Evolutionary conservation across 2,113 vertebrate genomes (phyloP).

Genomic region (Atrichornis clamosus): DNA sequence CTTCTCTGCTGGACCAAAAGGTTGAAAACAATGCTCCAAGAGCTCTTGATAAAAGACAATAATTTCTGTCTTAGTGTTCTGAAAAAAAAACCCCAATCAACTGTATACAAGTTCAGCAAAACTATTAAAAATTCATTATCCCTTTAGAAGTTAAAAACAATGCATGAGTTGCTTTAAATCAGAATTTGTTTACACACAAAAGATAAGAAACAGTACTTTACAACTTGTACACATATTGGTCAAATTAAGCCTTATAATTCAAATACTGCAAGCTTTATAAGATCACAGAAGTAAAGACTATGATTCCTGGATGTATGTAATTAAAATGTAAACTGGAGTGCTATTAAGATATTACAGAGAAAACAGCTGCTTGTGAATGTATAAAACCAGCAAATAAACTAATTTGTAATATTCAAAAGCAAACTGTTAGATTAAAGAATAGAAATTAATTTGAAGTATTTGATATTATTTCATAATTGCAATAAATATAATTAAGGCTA

Average conservation of each 20-base stretch:
- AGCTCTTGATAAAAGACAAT: background rate
- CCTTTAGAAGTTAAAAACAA: constrained; percentile 10
- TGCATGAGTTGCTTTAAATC: background rate
- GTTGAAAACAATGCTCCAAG: background rate
- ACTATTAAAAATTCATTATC: background rate
- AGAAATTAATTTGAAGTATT: background rate
- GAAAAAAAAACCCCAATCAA: background rate
- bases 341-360: background rate
- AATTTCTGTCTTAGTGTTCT: background rate
- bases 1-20: constrained; percentile 8
- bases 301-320: background rate
- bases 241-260: background rate
- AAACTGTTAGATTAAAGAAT: background rate
- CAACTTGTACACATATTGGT: background rate
- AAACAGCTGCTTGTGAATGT: background rate
- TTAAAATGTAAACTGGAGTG: background rate
- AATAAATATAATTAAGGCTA: background rate
- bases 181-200: background rate
- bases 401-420: background rate
- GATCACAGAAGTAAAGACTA: background rate
- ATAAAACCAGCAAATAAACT: background rate
- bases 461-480: background rate
- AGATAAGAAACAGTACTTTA: background rate
- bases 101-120: background rate
- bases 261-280: background rate